Evolutionary conservation across 1,140 invertebrate species (phyloP).

Genomic region (Drosophila eugracilis): DNA sequence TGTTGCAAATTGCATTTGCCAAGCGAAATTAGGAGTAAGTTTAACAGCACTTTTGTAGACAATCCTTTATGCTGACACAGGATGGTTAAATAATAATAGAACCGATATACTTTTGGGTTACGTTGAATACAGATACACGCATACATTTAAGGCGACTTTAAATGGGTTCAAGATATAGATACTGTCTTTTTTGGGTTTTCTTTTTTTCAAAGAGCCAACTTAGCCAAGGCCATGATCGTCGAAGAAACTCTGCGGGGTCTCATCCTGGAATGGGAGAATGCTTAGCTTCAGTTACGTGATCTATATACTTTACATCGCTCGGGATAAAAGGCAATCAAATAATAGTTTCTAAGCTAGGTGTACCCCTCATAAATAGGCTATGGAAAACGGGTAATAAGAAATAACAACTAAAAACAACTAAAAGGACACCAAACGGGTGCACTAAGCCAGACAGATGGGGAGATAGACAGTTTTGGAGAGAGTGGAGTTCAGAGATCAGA

Average conservation of each 20-base stretch:
- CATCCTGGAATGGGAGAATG: conserved; percentile 93
- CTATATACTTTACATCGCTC: conserved; percentile 50
- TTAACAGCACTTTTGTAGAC: conserved; percentile 54
- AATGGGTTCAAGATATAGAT: conserved; percentile 44
- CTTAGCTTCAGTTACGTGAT: conserved; percentile 62
- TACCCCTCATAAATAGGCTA: conserved; percentile 42
- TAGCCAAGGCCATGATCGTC: conserved; percentile 99
- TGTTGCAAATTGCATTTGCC: conserved; percentile 58
- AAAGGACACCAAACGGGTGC: conserved; percentile 27
- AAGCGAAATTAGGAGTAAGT: conserved; percentile 24
- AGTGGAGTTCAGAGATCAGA: conserved; percentile 28
- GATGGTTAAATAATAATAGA: conserved; percentile 41
- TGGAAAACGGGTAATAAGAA: conserved; percentile 7
- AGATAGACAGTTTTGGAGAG: conserved; percentile 25
- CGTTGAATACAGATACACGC: conserved; percentile 67
- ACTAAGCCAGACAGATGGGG: conserved; percentile 20
- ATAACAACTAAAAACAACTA: conserved; percentile 23
- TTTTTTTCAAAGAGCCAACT: conserved; percentile 16
- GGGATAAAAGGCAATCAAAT: conserved; percentile 27
- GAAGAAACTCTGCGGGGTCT: conserved; percentile 99
- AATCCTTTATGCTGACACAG: conserved; percentile 30
- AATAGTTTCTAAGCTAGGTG: conserved; percentile 17
- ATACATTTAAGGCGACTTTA: conserved; percentile 74
- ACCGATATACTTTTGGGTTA: conserved; percentile 60
- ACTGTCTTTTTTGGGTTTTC: conserved; percentile 6